Base-by-base conservation (phyloP, 1,140 invertebrate genomes). In the Drosophila asahinai region DNA sequence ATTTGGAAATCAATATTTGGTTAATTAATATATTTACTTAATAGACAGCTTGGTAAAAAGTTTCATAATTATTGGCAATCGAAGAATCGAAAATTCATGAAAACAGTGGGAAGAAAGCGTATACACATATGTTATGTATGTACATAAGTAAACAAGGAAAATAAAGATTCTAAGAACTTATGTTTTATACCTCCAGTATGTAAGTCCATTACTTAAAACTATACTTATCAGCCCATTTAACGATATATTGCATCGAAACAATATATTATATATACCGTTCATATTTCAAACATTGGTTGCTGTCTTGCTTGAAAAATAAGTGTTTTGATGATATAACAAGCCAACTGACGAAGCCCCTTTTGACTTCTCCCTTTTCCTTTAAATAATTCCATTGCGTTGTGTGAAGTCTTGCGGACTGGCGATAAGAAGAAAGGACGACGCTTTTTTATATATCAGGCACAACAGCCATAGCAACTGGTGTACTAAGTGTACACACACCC, bases 331-430 rank as follows among this genome's bases (percentile, higher is more conserved):
- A 60, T 78, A 79, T 30, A 70, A n/a, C 33, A 19, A 25, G 33
- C 60, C 43, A 51, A 38, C 47, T 66, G 27, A 25, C 55, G n/a
- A 22, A 38, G 54, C 8, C 58, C 19, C 33, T 52, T 40, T 25
- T 33, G 25, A 27, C 33, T 22, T 19, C 14, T 22, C 15, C 8
- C 22, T 51, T 12, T 14, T 47, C 58, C 49, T 30, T 57, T 48
- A 70, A 60, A 79, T 58, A 47, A 58, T 61, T 74, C 25, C 55
- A 54, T 57, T 57, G 36, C 22, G n/a, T 49, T n/a, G 66, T 67
- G 83, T 87, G 84, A 89, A 87, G 84, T 89, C 84, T 87, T 89
- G 84, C 81, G 77, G 33, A 51, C 57, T 66, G 65, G 63, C 73
- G 84, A 87, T 87, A 87, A 90, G 81, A 17, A 77, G 42, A 73